Percentiles rank a stretch among this genome's conserved stretches.
Conservation (phyloP, 2,888 invertebrate species). For the Cephalotes varians region DNA sequence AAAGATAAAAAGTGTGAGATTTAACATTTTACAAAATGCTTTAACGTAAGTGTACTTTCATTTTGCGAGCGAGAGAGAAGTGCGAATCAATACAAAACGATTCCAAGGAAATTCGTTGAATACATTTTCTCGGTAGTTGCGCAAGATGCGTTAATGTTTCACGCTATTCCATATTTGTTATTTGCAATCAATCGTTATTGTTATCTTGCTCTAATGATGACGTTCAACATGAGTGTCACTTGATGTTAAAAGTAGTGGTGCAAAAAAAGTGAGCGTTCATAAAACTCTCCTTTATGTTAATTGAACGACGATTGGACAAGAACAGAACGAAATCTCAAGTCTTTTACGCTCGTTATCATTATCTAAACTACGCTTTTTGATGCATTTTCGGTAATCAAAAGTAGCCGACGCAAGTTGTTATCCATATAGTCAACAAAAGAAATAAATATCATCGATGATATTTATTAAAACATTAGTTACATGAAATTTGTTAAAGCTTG, state of each 20-base stretch:
- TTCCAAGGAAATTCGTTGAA: slow-evolving; percentile 25
- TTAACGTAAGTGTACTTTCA: neutral
- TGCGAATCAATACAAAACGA: slow-evolving; percentile 35
- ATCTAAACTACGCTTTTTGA: neutral
- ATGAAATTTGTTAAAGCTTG: slow-evolving; percentile 20
- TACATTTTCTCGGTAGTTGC: slow-evolving; percentile 34
- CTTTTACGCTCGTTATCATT: neutral
- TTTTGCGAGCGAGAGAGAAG: neutral
- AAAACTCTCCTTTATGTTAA: neutral
- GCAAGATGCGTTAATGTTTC: slow-evolving; percentile 50
- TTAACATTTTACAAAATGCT: neutral
- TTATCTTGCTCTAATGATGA: slow-evolving; percentile 17
- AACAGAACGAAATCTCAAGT: neutral
- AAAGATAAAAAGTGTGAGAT: neutral
- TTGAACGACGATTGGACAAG: neutral
- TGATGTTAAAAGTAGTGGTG: neutral
- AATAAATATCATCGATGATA: neutral
- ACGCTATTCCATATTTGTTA: slow-evolving; percentile 35
- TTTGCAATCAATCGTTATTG: slow-evolving; percentile 27
- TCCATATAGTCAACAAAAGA: neutral
- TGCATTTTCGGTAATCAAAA: slow-evolving; percentile 6
- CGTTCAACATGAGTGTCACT: neutral
- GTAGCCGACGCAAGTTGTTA: neutral
- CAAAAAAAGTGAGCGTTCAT: neutral
- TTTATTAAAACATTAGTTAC: neutral